These are phyloP conservation scores for Spialia ferax DNA, from an alignment of 2,888 invertebrate species.

Conservation along the genomic window DNA sequence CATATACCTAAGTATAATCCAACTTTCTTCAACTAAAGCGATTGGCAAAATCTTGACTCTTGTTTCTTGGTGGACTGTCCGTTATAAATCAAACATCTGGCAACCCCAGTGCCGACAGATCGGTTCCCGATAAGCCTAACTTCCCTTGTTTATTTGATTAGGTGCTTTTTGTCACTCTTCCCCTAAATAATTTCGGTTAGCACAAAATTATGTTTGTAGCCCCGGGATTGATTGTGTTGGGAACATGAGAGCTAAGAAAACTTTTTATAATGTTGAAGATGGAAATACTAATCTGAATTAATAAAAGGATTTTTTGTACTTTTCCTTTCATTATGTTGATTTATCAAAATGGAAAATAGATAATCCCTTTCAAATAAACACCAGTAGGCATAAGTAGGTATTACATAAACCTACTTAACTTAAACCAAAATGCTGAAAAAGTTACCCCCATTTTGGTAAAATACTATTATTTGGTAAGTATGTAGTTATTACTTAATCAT, in stretches of 20 bases:
- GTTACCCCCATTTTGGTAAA: too few relatives aligned
- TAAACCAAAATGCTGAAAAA: too few relatives aligned
- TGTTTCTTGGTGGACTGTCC: background rate
- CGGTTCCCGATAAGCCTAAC: constrained; percentile 55
- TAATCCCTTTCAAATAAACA: too few relatives aligned
- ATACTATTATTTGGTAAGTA: too few relatives aligned
- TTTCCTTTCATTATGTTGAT: too few relatives aligned
- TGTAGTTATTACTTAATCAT: too few relatives aligned
- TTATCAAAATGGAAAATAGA: too few relatives aligned
- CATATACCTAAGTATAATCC: too few relatives aligned
- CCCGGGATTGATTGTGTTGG: constrained; percentile 37
- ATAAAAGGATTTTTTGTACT: background rate
- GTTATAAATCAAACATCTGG: background rate
- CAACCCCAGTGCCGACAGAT: constrained; percentile 60
- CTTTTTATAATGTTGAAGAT: background rate
- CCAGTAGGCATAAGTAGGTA: too few relatives aligned
- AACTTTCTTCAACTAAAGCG: too few relatives aligned
- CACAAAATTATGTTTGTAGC: constrained; percentile 56
- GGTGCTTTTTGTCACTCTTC: constrained; percentile 60
- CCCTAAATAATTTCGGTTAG: constrained; percentile 65
- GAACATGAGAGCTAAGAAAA: constrained; percentile 24
- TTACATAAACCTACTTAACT: too few relatives aligned
- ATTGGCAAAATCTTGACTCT: too few relatives aligned
- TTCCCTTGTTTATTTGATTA: constrained; percentile 77
- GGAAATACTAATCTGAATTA: background rate